Evolutionary conservation across 2,113 vertebrate genomes (phyloP), one percentile per base, ranked within the genome.

Genomic region (Eudyptes chrysolophus): DNA sequence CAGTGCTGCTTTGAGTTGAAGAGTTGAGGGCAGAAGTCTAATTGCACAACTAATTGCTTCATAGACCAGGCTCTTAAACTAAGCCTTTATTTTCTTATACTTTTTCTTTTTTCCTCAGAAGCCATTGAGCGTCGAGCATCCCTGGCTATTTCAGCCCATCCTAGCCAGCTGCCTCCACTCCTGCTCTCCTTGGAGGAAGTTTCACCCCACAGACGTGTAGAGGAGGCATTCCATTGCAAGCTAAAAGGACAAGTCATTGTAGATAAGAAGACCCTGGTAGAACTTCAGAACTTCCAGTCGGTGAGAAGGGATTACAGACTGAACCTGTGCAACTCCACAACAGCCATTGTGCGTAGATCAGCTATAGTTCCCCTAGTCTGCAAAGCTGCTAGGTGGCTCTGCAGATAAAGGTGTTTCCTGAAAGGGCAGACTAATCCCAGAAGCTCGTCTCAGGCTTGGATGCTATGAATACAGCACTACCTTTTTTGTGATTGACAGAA

Each of bases 201-300:
- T 6, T 97, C 98, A 12, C 95, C 98, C 18, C 98, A 94, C 86
- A 93, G 95, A 34, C 98, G 98, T 15, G 97, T 99, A 38, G 97
- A 98, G 18, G 98, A 99, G 81, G 99, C 99, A 3, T 99, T 99
- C 95, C 99, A 99, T 88, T 99, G 99, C 97, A 98, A 97, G 84
- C 99, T 99, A 80, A 99, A 98, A 76, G 99, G 98, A 16, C 99
- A 98, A 0, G 96, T 99, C 16, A 34, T 98, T 9, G 99, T 99
- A 79, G 99, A 99, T 89, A 99, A 99, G 98, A 99, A 98, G 97
- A 99, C 99, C 2, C 97, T 99, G 98, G 98, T 98, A 86, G 99
- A 99, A 68, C 98, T 99, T 40, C 99, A 99, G 90, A 99, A 99
- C 90, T 99, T 99, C 96, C 99, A 99, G 98, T 98, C 98, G 29